Evolutionary conservation across 2,888 invertebrate species (phyloP), one percentile per base, ranked within the genome.

Genomic region (Torymus tubicola): DNA sequence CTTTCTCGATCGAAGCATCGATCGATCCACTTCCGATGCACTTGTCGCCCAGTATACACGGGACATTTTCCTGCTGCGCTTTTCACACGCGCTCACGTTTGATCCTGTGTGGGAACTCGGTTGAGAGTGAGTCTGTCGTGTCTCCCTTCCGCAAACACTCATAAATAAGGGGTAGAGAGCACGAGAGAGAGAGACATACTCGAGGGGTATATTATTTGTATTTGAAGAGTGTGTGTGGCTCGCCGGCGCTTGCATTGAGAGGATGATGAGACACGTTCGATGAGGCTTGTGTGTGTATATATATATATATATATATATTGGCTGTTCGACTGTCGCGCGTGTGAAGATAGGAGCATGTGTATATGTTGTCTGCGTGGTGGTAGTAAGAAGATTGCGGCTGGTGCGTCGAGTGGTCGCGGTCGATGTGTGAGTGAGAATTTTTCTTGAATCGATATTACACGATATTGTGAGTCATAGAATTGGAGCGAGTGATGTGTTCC

Each of bases 41-140:
- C 87, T 86, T 87, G 87, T 88, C 87, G 85, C 86, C 75, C 70
- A n/a, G n/a, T n/a, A n/a, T 85, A 84, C 42, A 18, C 18, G 63
- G 16, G 52, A 82, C 85, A 86, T 86, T 88, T 89, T 88, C 86
- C 86, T 85, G 85, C 53, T 79, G 82, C 79, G 86, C 86, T 70
- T 88, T 89, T 88, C 89, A 89, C 89, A 89, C 88, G 88, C 16
- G 10, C 82, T 83, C 78, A 73, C 21, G 21, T 21, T 21, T 21
- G 21, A 21, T 21, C 81, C n/a, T n/a, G 86, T 89, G 89, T 89
- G 89, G 89, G 89, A 89, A 89, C 87, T 42, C 42, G 1, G 42
- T 8, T 5, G 8, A 42, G 42, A 42, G 42, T 42, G 42, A 42
- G 42, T 42, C 42, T 82, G 82, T 82, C 80, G 81, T 82, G 78